Evolutionary conservation across 2,113 vertebrate species (phyloP).

Genomic region (Scolopax mira): DNA sequence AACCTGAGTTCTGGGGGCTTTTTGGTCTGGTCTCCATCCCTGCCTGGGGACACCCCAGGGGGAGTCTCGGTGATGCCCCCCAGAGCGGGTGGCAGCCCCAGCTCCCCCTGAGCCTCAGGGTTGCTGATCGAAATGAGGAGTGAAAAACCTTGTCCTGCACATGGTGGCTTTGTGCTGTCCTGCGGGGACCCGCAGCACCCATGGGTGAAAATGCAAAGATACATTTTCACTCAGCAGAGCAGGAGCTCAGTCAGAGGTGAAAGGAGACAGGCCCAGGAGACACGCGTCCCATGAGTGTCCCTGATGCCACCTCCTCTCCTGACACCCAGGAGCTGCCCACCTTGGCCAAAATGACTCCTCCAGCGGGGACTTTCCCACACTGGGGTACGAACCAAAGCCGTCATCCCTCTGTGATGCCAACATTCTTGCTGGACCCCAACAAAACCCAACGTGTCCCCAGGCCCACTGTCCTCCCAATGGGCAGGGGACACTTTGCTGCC

Average conservation of each 20-base stretch:
- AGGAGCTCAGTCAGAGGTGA: background rate
- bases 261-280: too few species aligned
- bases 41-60: background rate
- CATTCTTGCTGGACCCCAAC: fast-evolving
- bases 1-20: background rate
- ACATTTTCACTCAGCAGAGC: background rate
- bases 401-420: fast-evolving
- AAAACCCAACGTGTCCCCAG: fast-evolving
- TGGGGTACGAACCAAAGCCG: background rate
- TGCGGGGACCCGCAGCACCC: fast-evolving
- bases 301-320: background rate
- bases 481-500: background rate
- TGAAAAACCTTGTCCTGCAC: fast-evolving
- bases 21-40: background rate
- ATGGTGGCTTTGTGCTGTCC: background rate
- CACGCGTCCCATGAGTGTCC: fast-evolving
- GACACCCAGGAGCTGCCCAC: fast-evolving
- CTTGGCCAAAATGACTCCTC: background rate
- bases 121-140: background rate
- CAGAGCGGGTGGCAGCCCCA: fast-evolving
- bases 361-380: background rate
- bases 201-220: background rate
- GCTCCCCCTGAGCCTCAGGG: fast-evolving
- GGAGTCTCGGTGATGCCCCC: fast-evolving
- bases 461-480: background rate